Base-by-base conservation (phyloP, 2,113 vertebrate species). In the Callaeas wilsoni region DNA sequence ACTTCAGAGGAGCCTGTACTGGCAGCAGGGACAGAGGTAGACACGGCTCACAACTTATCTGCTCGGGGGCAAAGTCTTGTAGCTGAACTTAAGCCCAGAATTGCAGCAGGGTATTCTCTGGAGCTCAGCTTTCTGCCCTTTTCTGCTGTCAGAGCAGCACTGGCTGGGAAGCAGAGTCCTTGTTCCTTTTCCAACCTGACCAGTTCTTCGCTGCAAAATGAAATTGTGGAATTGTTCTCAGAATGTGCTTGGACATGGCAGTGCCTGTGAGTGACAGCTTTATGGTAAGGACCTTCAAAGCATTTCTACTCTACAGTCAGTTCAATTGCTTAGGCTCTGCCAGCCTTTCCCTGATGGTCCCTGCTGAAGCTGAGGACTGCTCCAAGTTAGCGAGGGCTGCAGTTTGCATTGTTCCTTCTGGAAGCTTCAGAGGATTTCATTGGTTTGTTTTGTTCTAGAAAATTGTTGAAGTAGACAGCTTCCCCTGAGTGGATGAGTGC, bases 31-130 rank as follows among this genome's bases (percentile, higher is more conserved):
- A 17, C 50, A 29, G 44, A 89, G 89, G 71, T 44, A 76, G 92
- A 84, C 44, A 52, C 0, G 0, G 60, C 44, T 96, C 39, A 17
- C 52, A 59, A 81, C 39, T 96, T 89, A 93, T 75, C 89, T 93
- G 73, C 89, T 44, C 0, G 3, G 52, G 96, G 96, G 89, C 95
- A 96, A 97, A 95, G 96, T 97, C 96, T 95, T 86, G 29, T 20
- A 47, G 63, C 68, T 95, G 95, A 96, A 92, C 93, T 94, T 94
- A 81, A 84, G 56, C 91, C 86, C 84, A 56, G 46, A 78, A 90
- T 53, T 73, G 12, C 17, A 3, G 69, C 13, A 9, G 60, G 29
- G 16, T 63, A 21, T 70, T 86, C 46, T 83, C 47, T 56, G 26
- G 82, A 76, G 85, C 75, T 89, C 56, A 32, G 73, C 81, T 65